Percentiles rank a stretch among this genome's conserved stretches.
These are phyloP conservation scores for Sardina pilchardus DNA, from an alignment of 2,113 vertebrate genomes.

Conservation along the genomic window DNA sequence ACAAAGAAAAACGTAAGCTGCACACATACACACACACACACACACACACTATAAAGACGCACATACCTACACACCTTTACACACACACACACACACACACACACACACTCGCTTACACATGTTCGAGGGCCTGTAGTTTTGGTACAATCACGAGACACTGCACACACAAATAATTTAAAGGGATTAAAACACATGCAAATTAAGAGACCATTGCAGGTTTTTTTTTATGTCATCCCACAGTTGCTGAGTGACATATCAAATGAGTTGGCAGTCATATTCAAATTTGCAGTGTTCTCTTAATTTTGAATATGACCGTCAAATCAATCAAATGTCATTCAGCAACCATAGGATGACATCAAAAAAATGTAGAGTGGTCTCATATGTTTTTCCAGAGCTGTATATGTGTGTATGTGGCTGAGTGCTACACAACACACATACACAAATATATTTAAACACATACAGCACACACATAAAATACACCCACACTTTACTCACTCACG, in stretches of 20 bases:
- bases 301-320: no score
- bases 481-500: background rate
- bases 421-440: background rate
- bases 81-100: slow-evolving; percentile 11
- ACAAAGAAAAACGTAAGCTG: background rate
- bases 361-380: no score
- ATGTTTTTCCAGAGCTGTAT: no score
- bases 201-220: no score
- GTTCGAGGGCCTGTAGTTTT: background rate
- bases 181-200: background rate
- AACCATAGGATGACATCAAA: no score
- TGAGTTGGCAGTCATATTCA: no score
- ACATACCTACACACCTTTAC: background rate
- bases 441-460: background rate
- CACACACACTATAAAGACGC: background rate
- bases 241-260: no score
- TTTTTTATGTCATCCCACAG: no score
- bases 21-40: background rate
- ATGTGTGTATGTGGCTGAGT: background rate
- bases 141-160: background rate
- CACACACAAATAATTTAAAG: background rate
- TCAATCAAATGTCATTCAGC: no score
- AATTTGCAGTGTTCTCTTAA: no score
- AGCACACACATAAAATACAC: background rate
- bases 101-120: background rate